Conservation (phyloP, 2,888 invertebrate species). For the Gerris lacustris region DNA sequence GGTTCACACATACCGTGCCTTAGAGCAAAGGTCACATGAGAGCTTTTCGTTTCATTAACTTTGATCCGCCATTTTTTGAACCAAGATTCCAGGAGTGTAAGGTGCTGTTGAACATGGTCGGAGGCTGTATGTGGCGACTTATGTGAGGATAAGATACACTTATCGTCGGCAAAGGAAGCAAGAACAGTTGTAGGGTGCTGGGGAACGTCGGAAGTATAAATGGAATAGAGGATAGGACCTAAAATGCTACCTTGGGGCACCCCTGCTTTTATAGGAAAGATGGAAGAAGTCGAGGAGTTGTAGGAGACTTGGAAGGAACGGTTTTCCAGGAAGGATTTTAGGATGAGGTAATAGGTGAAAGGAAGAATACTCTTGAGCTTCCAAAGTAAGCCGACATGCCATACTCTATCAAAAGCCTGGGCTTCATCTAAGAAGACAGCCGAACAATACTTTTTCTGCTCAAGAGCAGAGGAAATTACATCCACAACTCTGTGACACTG, state of each 20-base stretch:
- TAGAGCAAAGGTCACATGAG: not conserved
- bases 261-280: constrained; percentile 11
- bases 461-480: constrained; percentile 12
- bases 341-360: constrained; percentile 15
- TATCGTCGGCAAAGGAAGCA: too few relatives aligned
- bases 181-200: not conserved
- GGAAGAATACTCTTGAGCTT: constrained; percentile 15
- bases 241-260: constrained; percentile 20
- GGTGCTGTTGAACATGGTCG: not conserved
- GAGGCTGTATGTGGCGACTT: not conserved
- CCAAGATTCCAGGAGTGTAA: not conserved
- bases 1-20: not conserved
- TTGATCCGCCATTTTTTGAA: not conserved
- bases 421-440: constrained; percentile 22
- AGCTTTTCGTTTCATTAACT: not conserved
- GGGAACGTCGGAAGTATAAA: constrained; percentile 17
- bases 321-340: constrained; percentile 15
- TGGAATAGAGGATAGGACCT: constrained; percentile 15
- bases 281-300: not conserved
- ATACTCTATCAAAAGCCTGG: constrained; percentile 26
- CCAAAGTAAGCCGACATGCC: constrained; percentile 13
- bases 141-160: constrained; percentile 4
- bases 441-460: constrained; percentile 20
- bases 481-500: constrained; percentile 24
- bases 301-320: constrained; percentile 11